Evolutionary conservation across 1,140 invertebrate species (phyloP), one percentile per base, ranked within the genome.

Genomic region (Drosophila mayri): DNA sequence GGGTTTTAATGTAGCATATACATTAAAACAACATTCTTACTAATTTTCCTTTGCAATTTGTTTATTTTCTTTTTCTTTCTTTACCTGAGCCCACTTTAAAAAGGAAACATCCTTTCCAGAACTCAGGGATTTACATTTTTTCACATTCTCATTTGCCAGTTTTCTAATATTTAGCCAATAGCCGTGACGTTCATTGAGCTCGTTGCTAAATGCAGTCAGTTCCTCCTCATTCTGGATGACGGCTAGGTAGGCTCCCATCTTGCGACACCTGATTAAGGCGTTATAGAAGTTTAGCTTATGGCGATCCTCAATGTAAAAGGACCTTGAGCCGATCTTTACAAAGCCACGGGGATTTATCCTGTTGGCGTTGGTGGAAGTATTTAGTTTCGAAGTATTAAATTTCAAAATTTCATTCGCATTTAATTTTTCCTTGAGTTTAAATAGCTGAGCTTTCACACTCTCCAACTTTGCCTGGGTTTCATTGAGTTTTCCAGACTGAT

Each of bases 251-350:
- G 41, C 20, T 1, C 58, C 43, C 58, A 60, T 60, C 30, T 60
- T 43, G 18, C 58, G 58, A 20, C 58, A 60, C 18, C 35, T 20
- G 0, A 22, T 25, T 18, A 46, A 1, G 14, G 58, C 43, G 0
- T 4, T 22, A 8, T 11, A 25, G 20, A 35, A 61, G 5, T 12
- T 16, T 6, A 61, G 1, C 16, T 12, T 25, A 9, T 32, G 11
- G 20, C 43, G 58, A 22, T 61, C 58, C 30, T 61, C 58, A 35
- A 61, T 49, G 20, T 32, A 61, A 12, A 35, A 61, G 28, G 7
- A 35, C 20, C 28, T 61, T 4, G 14, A 47, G 11, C 20, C 20
- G 16, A 61, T 7, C 1, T 61, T 30, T 2, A 49, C 30, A 35
- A 49, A 61, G 20, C 32, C 44, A 9, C 41, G 30, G 5, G 18